Evolutionary conservation across 1,140 invertebrate species (phyloP).

Genomic region (Drosophila sp.): DNA sequence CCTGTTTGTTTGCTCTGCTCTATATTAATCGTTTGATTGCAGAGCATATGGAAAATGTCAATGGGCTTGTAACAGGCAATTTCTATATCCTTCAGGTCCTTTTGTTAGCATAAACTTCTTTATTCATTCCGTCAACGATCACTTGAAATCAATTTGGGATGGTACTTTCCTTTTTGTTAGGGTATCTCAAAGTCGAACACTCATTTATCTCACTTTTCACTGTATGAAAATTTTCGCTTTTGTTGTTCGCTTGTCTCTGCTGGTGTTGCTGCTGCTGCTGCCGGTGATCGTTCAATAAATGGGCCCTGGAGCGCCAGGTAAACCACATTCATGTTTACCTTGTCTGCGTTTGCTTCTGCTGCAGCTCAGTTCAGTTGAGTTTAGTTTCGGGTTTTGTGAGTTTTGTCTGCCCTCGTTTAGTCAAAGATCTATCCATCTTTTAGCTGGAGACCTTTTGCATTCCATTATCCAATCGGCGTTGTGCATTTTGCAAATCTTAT

Average conservation of each 20-base stretch:
- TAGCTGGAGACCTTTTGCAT: neutral
- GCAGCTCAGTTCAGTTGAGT: conserved; percentile 12
- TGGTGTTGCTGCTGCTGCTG: conserved; percentile 33
- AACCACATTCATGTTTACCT: conserved; percentile 56
- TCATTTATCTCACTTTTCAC: neutral
- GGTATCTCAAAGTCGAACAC: neutral
- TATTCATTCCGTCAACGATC: too few species aligned
- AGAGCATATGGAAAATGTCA: neutral
- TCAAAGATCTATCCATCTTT: neutral
- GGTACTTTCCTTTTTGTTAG: neutral
- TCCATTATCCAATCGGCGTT: conserved; percentile 6
- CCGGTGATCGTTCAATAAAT: conserved; percentile 58
- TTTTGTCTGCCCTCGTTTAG: neutral
- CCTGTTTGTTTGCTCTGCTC: conserved; percentile 36
- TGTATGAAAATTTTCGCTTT: conserved; percentile 11
- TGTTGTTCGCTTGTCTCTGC: conserved; percentile 37
- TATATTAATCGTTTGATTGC: neutral
- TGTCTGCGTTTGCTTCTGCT: conserved; percentile 31
- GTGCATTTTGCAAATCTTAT: conserved; percentile 3
- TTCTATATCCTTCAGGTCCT: too few species aligned
- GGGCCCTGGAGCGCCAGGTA: conserved; percentile 71
- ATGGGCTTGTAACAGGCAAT: neutral
- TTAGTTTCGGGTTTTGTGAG: neutral
- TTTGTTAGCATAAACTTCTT: too few species aligned
- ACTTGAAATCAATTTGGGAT: too few species aligned